phyloP scores from a whole-genome alignment of 2,113 vertebrate species.

The Brachionichthys hirsutus region DNA sequence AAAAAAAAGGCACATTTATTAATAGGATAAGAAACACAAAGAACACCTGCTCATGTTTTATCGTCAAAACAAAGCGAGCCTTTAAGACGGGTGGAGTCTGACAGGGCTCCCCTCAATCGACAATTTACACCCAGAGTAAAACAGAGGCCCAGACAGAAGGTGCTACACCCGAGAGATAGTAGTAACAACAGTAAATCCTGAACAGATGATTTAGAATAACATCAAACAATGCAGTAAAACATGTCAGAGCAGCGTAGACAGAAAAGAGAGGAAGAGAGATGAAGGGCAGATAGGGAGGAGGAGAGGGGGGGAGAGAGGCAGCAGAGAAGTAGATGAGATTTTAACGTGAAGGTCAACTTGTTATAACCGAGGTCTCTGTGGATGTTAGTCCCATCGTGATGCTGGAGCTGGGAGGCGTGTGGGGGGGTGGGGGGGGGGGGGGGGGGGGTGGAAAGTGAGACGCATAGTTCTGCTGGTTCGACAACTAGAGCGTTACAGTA shows the following conservation, averaged over 20 bases:
- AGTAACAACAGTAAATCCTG: constrained; percentile 12
- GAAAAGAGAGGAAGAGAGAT: constrained; percentile 23
- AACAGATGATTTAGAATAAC: constrained; percentile 20
- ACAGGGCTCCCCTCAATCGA: background rate
- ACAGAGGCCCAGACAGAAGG: background rate
- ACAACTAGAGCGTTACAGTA: constrained; percentile 57
- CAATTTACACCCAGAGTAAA: constrained; percentile 4
- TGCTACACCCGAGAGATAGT: constrained; percentile 14
- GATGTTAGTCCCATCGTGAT: constrained; percentile 62
- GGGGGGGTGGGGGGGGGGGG: constrained; percentile 15
- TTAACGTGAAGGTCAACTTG: constrained; percentile 78
- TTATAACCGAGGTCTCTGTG: constrained; percentile 67
- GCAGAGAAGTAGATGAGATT: constrained; percentile 71
- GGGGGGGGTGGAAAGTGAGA: constrained; percentile 37
- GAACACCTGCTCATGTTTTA: constrained; percentile 2
- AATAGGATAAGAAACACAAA: background rate
- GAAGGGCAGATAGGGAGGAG: constrained; percentile 49
- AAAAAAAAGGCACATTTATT: constrained; percentile 4
- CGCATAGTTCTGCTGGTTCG: constrained; percentile 68
- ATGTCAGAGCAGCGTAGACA: constrained; percentile 38
- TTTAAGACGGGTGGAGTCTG: too few relatives aligned
- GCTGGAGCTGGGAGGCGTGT: constrained; percentile 18
- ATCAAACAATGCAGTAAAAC: constrained; percentile 30
- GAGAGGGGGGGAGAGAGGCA: constrained; percentile 35
- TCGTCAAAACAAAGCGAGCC: background rate